These are phyloP conservation scores for Rhopalosiphum maidis DNA, from an alignment of 1,140 invertebrate genomes.

Conservation along the genomic window DNA sequence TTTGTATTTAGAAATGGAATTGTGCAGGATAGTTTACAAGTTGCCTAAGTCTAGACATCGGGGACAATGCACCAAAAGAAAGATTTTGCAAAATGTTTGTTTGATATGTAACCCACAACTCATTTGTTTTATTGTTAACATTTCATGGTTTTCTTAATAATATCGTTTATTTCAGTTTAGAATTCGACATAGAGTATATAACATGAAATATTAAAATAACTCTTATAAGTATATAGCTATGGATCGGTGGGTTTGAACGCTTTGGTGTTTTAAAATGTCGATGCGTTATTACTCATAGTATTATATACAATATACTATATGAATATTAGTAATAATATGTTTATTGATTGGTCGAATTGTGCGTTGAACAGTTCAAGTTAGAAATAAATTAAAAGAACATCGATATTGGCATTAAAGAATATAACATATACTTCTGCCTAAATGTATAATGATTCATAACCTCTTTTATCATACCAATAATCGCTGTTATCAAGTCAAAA, in stretches of 20 bases:
- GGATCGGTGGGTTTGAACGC: not conserved
- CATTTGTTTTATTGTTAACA: not conserved
- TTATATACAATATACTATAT: no score
- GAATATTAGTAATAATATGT: not conserved
- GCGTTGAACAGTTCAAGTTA: not conserved
- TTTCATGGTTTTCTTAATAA: not conserved
- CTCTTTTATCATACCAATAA: not conserved
- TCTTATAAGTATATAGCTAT: not conserved
- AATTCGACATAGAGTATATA: not conserved
- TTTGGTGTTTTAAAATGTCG: not conserved
- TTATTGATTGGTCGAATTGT: not conserved
- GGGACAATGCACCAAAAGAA: not conserved
- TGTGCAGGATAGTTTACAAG: not conserved
- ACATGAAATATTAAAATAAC: not conserved
- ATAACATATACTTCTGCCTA: not conserved
- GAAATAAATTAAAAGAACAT: not conserved
- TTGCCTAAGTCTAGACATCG: not conserved
- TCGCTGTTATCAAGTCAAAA: not conserved
- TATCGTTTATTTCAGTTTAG: not conserved
- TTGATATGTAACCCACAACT: not conserved
- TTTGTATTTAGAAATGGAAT: not conserved
- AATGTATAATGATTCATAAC: not conserved
- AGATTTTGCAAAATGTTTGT: not conserved
- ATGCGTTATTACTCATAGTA: not conserved
- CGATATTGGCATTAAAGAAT: not conserved